Percentiles rank a stretch among this genome's conserved stretches.
phyloP scores from a whole-genome alignment of 2,797 vertebrate species.

The Phyllotis vaccarum region DNA sequence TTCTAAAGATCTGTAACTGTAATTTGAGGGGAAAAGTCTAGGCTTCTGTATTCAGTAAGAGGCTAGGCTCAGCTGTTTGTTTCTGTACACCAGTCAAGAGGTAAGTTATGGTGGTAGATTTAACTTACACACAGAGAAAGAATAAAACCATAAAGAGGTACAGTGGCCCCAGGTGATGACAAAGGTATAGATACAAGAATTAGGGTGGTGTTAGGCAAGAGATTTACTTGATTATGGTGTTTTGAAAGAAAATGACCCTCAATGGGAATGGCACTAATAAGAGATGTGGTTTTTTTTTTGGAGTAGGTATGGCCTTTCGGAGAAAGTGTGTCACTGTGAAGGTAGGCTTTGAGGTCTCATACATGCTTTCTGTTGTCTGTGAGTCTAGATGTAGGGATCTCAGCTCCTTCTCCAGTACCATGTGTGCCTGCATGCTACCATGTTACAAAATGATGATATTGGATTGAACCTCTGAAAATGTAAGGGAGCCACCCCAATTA shows the following conservation, averaged over 20 bases:
- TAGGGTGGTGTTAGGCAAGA: no score
- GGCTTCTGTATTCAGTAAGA: neutral
- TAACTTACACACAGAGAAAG: neutral
- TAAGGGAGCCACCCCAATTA: neutral
- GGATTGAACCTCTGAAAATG: neutral
- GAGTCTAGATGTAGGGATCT: neutral
- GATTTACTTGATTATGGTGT: neutral
- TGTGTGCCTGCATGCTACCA: neutral
- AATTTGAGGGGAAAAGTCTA: neutral
- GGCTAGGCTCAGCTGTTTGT: neutral
- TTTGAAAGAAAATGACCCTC: neutral
- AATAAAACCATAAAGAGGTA: neutral
- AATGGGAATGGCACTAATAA: neutral
- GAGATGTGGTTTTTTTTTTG: neutral
- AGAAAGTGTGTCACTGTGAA: neutral
- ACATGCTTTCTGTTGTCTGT: neutral
- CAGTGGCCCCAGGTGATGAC: neutral
- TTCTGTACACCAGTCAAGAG: neutral
- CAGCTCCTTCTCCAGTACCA: neutral
- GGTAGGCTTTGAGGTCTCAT: neutral
- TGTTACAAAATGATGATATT: no score
- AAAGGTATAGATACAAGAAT: no score
- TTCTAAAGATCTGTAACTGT: neutral
- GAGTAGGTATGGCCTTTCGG: neutral
- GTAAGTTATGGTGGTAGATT: neutral